Evolutionary conservation across 1,140 invertebrate species (phyloP), one percentile per base, ranked within the genome.

Genomic region (Cotesia vestalis): DNA sequence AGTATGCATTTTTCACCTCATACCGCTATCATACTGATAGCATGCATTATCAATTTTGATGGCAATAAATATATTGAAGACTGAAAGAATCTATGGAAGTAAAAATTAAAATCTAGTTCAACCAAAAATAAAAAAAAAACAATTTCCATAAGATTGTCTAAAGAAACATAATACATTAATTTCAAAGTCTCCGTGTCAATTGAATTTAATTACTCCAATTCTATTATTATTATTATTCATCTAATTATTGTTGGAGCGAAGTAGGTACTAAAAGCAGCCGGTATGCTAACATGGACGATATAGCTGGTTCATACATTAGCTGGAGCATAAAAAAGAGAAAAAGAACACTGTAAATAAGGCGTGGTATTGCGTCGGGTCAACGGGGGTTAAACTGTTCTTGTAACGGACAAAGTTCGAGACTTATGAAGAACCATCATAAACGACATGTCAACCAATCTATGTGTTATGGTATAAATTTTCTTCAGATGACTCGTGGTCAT

Each of bases 161-260:
- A 11, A 64, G n/a, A 51, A 38, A 35, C 12, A 55, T 40, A 71
- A 6, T 55, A 17, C 53, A 38, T 35, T 55, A 40, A 57, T 52
- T 66, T 60, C 52, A 38, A 76, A 69, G 75, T 74, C 72, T 79
- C 79, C 73, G 74, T 75, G 74, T 75, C 83, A 85, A 85, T 85
- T 84, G 84, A 82, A 82, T 80, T 76, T 83, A 84, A 85, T 85
- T 84, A 84, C 80, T 81, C 76, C 76, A 83, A 84, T 83, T 84
- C 79, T 78, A 79, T 77, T 74, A 78, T 80, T 77, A 60, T 78
- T 79, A 84, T 83, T 81, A 79, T 83, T 79, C 81, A 85, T 83
- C 78, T 84, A 84, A 85, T 85, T 84, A 84, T 77, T 76, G 80
- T 84, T 84, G 76, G 77, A 80, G 78, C 79, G 77, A 81, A 83